Evolutionary conservation across 2,113 vertebrate species (phyloP).

Genomic region (Euleptes europaea): DNA sequence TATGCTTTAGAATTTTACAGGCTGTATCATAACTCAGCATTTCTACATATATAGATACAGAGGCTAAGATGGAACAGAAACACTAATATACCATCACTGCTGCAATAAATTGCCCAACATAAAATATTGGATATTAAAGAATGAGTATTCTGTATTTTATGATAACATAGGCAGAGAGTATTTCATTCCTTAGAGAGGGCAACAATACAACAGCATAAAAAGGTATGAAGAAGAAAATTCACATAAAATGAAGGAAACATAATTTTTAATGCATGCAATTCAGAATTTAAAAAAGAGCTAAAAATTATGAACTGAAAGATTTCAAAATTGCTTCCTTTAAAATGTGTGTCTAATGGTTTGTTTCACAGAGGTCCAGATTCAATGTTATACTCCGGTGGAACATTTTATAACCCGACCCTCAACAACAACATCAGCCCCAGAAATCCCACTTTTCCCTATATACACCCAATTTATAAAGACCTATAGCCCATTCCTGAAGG

Average conservation of each 20-base stretch:
- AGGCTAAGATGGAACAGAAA: slow-evolving; percentile 1
- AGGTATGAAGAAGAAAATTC: slow-evolving; percentile 53
- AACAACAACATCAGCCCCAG: slow-evolving; percentile 31
- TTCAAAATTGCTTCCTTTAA: slow-evolving; percentile 26
- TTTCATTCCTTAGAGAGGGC: slow-evolving; percentile 39
- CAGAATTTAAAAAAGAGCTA: slow-evolving; percentile 56
- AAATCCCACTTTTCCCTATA: slow-evolving; percentile 49
- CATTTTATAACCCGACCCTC: slow-evolving; percentile 33
- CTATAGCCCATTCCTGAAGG: neutral
- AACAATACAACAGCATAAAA: slow-evolving; percentile 52
- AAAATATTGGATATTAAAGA: slow-evolving; percentile 50
- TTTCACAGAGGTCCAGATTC: slow-evolving; percentile 29
- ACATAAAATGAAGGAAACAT: slow-evolving; percentile 47
- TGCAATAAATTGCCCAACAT: slow-evolving; percentile 58
- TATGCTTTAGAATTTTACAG: neutral
- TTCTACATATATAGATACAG: slow-evolving; percentile 27
- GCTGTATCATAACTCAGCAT: slow-evolving; percentile 36
- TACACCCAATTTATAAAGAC: slow-evolving; percentile 45
- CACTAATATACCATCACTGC: slow-evolving; percentile 19
- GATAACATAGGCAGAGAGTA: slow-evolving; percentile 29
- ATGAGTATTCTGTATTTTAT: slow-evolving; percentile 50
- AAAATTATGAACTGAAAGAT: slow-evolving; percentile 48
- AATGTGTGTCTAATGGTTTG: neutral
- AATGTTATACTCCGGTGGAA: slow-evolving; percentile 45
- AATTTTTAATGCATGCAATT: slow-evolving; percentile 57